Percentiles rank a stretch among this genome's conserved stretches.
phyloP scores from a whole-genome alignment of 2,113 vertebrate species.

The Istiophorus platypterus region DNA sequence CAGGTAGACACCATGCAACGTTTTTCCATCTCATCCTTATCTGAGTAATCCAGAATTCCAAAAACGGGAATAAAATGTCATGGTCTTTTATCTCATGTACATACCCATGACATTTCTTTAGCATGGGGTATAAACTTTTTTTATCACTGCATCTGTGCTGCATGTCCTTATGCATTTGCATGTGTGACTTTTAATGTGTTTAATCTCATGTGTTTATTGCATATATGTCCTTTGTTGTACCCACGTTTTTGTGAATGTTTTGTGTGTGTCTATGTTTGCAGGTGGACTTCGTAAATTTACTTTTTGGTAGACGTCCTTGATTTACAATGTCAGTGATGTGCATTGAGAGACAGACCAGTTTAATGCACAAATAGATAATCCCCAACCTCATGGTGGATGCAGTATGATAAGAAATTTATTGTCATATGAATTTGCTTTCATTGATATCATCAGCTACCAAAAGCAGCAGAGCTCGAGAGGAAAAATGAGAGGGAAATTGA shows the following conservation, averaged over 20 bases:
- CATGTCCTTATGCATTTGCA: conserved; percentile 12
- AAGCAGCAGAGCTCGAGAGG: neutral
- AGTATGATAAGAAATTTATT: conserved; percentile 66
- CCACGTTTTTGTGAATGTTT: neutral
- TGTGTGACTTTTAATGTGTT: conserved; percentile 14
- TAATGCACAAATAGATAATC: conserved; percentile 68
- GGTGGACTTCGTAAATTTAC: conserved; percentile 37
- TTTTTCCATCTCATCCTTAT: conserved; percentile 63
- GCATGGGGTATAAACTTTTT: conserved; percentile 55
- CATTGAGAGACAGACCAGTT: conserved; percentile 49
- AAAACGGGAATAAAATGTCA: conserved; percentile 76
- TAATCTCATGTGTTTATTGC: conserved; percentile 6
- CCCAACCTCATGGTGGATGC: conserved; percentile 48
- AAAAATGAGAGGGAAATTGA: conserved; percentile 11
- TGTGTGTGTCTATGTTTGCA: conserved; percentile 17
- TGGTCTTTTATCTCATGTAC: conserved; percentile 60
- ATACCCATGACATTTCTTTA: conserved; percentile 73
- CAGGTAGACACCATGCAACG: conserved; percentile 59
- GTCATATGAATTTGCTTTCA: conserved; percentile 50
- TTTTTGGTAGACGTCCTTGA: conserved; percentile 61
- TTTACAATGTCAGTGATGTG: conserved; percentile 56
- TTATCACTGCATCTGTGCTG: conserved; percentile 34
- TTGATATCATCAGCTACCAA: conserved; percentile 67
- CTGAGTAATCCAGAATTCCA: conserved; percentile 68
- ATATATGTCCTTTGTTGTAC: neutral